phyloP scores from a whole-genome alignment of 2,113 vertebrate genomes.

The Hippopotamus amphibius region DNA sequence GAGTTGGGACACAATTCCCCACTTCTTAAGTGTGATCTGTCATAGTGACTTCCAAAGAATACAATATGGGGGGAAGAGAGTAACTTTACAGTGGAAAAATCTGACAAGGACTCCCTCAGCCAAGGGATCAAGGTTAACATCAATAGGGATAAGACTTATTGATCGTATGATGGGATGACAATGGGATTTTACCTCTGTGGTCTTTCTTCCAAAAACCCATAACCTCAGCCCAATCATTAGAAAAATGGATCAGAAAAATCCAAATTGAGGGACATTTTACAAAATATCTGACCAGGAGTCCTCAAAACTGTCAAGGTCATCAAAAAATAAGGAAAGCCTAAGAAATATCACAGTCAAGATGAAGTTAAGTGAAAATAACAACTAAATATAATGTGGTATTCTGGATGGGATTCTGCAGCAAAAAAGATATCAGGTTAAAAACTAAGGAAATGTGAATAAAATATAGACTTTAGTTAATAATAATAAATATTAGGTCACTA shows the following conservation, averaged over 20 bases:
- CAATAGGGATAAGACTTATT: neutral
- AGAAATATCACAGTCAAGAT: neutral
- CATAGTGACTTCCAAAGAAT: neutral
- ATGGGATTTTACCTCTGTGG: neutral
- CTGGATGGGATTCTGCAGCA: neutral
- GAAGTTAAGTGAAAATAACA: neutral
- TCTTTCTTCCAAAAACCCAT: neutral
- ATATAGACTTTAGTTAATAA: neutral
- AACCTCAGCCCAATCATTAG: neutral
- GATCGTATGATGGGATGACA: neutral
- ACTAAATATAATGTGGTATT: neutral
- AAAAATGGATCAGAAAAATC: slow-evolving; percentile 27
- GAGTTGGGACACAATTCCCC: neutral
- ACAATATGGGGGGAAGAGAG: too few relatives aligned
- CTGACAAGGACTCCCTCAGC: neutral
- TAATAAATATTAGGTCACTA: neutral
- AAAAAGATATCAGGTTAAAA: neutral
- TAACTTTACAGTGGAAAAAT: neutral
- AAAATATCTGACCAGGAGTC: neutral
- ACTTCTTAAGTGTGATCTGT: neutral
- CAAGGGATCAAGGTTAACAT: neutral
- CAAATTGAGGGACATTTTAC: neutral
- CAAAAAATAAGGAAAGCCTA: neutral
- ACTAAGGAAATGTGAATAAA: neutral
- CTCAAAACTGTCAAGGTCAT: neutral